Evolutionary conservation across 2,797 vertebrate species (phyloP).

Genomic region (Dermochelys coriacea): DNA sequence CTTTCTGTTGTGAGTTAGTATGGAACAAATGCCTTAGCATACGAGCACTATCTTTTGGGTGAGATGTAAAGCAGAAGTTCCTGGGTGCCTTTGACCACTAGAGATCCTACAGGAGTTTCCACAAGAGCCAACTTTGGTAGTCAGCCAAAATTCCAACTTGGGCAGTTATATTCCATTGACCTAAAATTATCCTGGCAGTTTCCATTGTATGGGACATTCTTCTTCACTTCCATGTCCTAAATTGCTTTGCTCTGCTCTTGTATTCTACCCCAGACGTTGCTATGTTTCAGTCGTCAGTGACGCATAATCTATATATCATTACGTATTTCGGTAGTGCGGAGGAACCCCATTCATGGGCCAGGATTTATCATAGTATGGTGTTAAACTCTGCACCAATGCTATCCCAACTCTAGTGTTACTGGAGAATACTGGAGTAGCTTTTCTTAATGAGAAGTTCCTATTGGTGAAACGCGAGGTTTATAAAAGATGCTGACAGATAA

Average conservation of each 20-base stretch:
- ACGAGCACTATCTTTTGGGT: neutral
- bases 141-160: conserved; percentile 1
- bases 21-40: conserved; percentile 15
- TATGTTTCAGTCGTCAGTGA: neutral
- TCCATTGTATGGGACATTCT: neutral
- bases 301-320: neutral
- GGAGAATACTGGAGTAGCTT: neutral
- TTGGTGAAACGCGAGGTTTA: neutral
- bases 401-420: neutral
- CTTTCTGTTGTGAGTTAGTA: neutral
- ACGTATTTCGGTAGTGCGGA: neutral
- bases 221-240: neutral
- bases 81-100: conserved; percentile 6
- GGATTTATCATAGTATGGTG: rapidly evolving
- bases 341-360: neutral
- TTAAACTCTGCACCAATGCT: neutral
- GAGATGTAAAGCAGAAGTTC: neutral
- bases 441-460: neutral
- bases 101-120: conserved; percentile 5
- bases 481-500: neutral
- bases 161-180: neutral
- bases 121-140: neutral
- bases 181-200: neutral
- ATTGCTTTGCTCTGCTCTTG: neutral
- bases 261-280: neutral